Evolutionary conservation across 2,113 vertebrate species (phyloP).

Genomic region (Thunnus thynnus): DNA sequence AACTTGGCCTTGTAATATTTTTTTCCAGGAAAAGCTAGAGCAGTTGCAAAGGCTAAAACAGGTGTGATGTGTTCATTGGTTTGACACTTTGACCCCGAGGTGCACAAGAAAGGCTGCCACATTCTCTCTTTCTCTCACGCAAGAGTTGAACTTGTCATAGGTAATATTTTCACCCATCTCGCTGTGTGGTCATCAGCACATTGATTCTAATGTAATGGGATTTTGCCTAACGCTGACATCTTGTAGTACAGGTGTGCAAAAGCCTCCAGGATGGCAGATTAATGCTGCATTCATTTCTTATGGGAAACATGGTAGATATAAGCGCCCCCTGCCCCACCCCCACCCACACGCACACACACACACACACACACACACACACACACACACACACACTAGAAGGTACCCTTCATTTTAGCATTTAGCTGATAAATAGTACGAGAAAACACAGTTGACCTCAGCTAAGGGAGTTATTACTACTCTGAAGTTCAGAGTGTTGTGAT

Average conservation of each 20-base stretch:
- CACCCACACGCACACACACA: no score
- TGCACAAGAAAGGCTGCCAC: constrained; percentile 41
- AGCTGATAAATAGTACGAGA: constrained; percentile 16
- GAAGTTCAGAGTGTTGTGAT: constrained; percentile 41
- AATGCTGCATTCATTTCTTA: constrained; percentile 59
- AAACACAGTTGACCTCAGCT: constrained; percentile 31
- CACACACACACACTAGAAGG: not conserved
- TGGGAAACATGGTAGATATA: constrained; percentile 35
- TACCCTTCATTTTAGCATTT: constrained; percentile 28
- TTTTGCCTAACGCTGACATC: constrained; percentile 61
- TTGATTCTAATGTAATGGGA: constrained; percentile 66
- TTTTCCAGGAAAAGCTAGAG: constrained; percentile 45
- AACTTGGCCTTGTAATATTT: not conserved
- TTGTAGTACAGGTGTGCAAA: constrained; percentile 67
- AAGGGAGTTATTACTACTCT: constrained; percentile 7
- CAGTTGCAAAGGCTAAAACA: constrained; percentile 36
- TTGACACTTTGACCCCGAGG: constrained; percentile 66
- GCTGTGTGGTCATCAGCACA: constrained; percentile 42
- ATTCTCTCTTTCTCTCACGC: constrained; percentile 55
- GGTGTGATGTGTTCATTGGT: constrained; percentile 63
- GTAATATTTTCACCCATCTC: constrained; percentile 56
- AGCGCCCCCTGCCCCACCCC: not conserved
- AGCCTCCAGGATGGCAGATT: constrained; percentile 64
- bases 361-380: no score
- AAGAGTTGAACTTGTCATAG: constrained; percentile 62